Evolutionary conservation across 2,113 vertebrate species (phyloP), one percentile per base, ranked within the genome.

Genomic region (Orthonyx spaldingii): DNA sequence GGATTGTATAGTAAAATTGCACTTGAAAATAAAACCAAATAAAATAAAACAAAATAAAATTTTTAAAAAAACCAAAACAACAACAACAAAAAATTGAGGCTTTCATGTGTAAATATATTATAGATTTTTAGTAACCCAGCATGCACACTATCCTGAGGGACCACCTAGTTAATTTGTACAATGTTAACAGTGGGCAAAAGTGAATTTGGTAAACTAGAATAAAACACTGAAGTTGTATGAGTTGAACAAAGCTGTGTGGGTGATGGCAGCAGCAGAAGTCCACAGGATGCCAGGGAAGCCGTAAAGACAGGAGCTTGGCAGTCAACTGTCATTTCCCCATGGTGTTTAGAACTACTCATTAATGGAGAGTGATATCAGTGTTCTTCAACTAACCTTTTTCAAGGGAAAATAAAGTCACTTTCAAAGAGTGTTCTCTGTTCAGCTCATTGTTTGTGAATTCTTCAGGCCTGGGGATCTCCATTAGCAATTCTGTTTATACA

Each of bases 401-500:
- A 78, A 78, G 53, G 44, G 35, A 46, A 44, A 65, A 81, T 69
- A 76, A 76, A 50, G 50, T 75, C 4, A 28, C 50, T 94, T 95
- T 84, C 39, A 86, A 89, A 41, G 5, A 37, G 5, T 37, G 10
- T 49, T 89, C 20, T 77, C 5, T 50, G 57, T 52, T 82, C 30
- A 49, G 39, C 44, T 85, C 3, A 2, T 63, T 90, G 72, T n/a
- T 60, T 59, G 27, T 86, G 41, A 59, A 78, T 90, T 93, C 30
- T 78, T 55, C 61, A 90, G 53, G 56, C 44, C 76, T 92, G 77
- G 53, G 24, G 56, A 96, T 92, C 70, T 96, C 94, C 84, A 92
- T 94, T 94, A 96, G 42, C 52, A 94, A 93, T 94, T 97, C 72
- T 96, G 23, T 76, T 91, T 95, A 89, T 81, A 89, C 12, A 75